Evolutionary conservation across 2,888 invertebrate species (phyloP).

Genomic region (Parthenolecanium corni): DNA sequence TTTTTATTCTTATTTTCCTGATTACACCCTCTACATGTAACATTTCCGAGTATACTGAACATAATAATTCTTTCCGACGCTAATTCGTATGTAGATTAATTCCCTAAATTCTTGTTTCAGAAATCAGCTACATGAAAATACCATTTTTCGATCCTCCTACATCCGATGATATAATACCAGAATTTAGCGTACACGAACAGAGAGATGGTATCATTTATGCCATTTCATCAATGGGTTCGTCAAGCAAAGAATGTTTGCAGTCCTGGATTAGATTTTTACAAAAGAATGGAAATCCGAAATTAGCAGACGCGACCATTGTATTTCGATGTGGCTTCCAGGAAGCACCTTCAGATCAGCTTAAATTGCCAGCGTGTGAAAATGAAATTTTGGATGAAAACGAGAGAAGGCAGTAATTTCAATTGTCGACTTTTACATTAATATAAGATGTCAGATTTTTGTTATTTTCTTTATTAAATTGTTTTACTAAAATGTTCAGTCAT

Average conservation of each 20-base stretch:
- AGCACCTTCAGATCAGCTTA: conserved; percentile 33
- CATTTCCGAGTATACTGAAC: too few relatives aligned
- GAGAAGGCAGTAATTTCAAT: neutral
- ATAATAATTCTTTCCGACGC: too few relatives aligned
- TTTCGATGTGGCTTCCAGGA: conserved; percentile 63
- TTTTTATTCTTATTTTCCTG: neutral
- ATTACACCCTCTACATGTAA: neutral
- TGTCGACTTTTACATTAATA: neutral
- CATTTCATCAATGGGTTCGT: conserved; percentile 82
- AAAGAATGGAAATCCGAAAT: conserved; percentile 56
- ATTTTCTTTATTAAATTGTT: neutral
- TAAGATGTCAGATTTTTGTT: neutral
- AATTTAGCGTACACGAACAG: conserved; percentile 76
- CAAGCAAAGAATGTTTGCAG: conserved; percentile 78
- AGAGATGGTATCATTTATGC: conserved; percentile 80
- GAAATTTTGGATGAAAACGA: neutral
- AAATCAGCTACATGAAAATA: conserved; percentile 56
- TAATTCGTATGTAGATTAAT: too few relatives aligned
- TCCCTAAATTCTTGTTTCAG: conserved; percentile 47
- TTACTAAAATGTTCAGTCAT: neutral
- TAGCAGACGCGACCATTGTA: conserved; percentile 58
- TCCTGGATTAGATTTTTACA: conserved; percentile 81
- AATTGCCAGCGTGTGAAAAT: neutral
- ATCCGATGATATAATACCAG: conserved; percentile 40
- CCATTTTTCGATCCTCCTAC: conserved; percentile 41